Conservation (phyloP, 2,888 invertebrate genomes). For the Leptinotarsa peninsularis region DNA sequence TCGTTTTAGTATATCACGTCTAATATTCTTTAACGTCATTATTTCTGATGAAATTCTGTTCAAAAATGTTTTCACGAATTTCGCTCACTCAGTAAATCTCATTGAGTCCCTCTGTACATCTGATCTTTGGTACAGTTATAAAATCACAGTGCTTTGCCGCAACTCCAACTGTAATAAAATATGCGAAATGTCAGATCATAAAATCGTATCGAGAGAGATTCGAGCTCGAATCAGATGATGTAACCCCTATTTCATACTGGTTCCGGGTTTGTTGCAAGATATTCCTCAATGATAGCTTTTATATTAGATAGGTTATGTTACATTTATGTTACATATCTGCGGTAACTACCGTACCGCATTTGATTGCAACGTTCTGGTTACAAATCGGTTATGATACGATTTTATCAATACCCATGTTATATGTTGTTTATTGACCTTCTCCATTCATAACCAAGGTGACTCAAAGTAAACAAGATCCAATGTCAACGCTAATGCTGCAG, state of each 20-base stretch:
- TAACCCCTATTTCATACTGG: background rate
- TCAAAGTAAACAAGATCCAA: too few relatives aligned
- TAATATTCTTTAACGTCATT: too few relatives aligned
- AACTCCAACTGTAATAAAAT: background rate
- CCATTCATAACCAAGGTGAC: too few relatives aligned
- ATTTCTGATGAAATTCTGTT: too few relatives aligned
- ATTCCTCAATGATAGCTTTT: constrained; percentile 6
- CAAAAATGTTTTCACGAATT: too few relatives aligned
- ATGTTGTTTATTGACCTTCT: too few relatives aligned
- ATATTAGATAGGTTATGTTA: background rate
- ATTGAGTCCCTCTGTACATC: too few relatives aligned
- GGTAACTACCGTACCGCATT: background rate
- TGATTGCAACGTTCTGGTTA: constrained; percentile 2
- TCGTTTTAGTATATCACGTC: too few relatives aligned
- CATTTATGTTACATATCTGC: background rate
- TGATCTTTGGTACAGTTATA: background rate
- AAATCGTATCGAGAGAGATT: constrained; percentile 1
- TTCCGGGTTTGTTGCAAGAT: constrained; percentile 1
- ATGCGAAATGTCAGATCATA: constrained; percentile 4
- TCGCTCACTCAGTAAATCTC: too few relatives aligned
- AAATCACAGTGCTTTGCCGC: background rate
- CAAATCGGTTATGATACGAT: background rate
- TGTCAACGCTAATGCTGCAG: too few relatives aligned
- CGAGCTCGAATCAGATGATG: background rate
- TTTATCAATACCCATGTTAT: background rate